phyloP scores from a whole-genome alignment of 2,797 vertebrate species.

The Tenualosa ilisha region DNA sequence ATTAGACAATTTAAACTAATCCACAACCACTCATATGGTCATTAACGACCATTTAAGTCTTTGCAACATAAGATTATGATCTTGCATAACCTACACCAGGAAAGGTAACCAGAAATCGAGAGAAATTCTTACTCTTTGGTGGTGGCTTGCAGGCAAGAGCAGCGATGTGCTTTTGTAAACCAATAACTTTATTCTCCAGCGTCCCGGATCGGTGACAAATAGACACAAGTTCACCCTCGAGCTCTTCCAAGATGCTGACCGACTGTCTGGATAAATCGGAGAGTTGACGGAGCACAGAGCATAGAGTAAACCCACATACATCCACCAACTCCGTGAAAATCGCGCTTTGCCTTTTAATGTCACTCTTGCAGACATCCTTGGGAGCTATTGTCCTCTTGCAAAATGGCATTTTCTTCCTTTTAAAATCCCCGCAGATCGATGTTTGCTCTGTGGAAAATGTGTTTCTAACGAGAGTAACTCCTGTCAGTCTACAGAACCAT shows the following conservation, averaged over 20 bases:
- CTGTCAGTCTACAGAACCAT: conserved; percentile 51
- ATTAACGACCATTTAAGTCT: not conserved
- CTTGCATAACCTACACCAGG: not conserved
- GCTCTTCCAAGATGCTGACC: conserved; percentile 77
- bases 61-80: not conserved
- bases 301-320: conserved; percentile 72
- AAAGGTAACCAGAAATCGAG: conserved; percentile 17
- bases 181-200: conserved; percentile 69
- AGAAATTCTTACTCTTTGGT: conserved; percentile 65
- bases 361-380: conserved; percentile 71
- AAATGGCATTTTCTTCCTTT: conserved; percentile 72
- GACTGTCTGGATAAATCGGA: conserved; percentile 78
- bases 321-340: conserved; percentile 70
- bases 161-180: conserved; percentile 70
- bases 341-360: conserved; percentile 54
- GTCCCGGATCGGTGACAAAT: conserved; percentile 70
- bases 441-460: not conserved
- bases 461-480: conserved; percentile 43
- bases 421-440: not conserved
- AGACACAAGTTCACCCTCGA: conserved; percentile 74
- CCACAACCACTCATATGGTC: not conserved
- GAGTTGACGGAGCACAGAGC: conserved; percentile 76
- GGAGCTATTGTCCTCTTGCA: conserved; percentile 76
- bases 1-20: not conserved
- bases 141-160: conserved; percentile 70